A percentile compares a stretch with the other conserved stretches of the same genome.
Conservation (phyloP, 2,113 vertebrate genomes). For the Tychaedon coryphoeus region DNA sequence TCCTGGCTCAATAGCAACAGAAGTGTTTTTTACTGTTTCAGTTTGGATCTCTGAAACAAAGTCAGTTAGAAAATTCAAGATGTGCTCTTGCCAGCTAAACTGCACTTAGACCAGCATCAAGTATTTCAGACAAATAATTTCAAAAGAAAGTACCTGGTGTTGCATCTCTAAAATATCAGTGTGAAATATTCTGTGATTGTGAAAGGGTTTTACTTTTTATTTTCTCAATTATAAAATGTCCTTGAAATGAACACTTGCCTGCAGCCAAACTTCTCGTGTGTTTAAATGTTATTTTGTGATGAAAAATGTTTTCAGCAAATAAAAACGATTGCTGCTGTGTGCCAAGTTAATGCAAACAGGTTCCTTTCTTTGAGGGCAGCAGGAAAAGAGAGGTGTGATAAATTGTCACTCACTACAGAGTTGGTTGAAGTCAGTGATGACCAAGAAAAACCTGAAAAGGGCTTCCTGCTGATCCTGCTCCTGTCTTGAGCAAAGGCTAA, state of each 20-base stretch:
- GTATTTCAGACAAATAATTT: background rate
- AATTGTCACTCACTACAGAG: background rate
- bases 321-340: background rate
- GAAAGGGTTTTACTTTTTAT: background rate
- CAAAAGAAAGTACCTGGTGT: background rate
- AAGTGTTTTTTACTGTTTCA: background rate
- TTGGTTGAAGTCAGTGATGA: background rate
- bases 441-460: background rate
- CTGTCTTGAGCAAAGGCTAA: background rate
- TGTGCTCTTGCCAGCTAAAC: background rate
- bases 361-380: background rate
- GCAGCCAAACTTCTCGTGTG: background rate
- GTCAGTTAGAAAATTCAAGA: background rate
- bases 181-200: background rate
- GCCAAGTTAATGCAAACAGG: background rate
- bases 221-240: background rate
- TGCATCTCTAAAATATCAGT: background rate
- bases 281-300: constrained; percentile 8
- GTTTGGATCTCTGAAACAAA: background rate
- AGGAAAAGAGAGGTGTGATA: background rate
- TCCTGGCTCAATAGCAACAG: too few species aligned
- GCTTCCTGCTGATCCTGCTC: background rate
- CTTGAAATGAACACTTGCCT: background rate
- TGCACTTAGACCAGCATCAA: background rate
- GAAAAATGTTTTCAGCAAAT: background rate